Conservation (phyloP, 2,888 invertebrate species). For the Acanthopleura granulata region DNA sequence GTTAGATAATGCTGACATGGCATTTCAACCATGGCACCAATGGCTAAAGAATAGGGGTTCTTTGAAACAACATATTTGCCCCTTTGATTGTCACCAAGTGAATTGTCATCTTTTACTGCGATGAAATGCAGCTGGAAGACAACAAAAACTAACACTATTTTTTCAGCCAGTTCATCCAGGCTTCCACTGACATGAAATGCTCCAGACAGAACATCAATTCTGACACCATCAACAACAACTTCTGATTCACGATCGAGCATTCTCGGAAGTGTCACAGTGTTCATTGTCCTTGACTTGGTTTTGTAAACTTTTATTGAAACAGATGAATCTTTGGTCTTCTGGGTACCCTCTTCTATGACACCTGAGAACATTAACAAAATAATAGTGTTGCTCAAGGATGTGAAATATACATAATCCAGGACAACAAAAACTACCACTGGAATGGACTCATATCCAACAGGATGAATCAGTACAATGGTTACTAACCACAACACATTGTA, state of each 20-base stretch:
- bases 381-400: no score
- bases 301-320: slow-evolving; percentile 4
- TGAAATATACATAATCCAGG: no score
- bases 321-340: neutral
- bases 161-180: slow-evolving; percentile 13
- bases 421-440: no score
- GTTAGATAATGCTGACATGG: slow-evolving; percentile 13
- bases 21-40: neutral
- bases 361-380: neutral
- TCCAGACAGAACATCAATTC: neutral
- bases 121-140: slow-evolving; percentile 11
- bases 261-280: slow-evolving; percentile 3
- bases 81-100: neutral
- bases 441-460: no score
- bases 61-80: neutral
- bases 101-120: neutral
- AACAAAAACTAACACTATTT: slow-evolving; percentile 9
- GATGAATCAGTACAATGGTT: no score
- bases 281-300: slow-evolving; percentile 1
- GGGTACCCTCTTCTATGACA: neutral
- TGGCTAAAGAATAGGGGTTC: slow-evolving; percentile 11
- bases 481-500: no score
- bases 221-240: neutral
- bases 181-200: slow-evolving; percentile 17
- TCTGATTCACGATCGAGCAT: neutral